phyloP scores from a whole-genome alignment of 1,140 invertebrate species.

The Goniozus legneri region DNA sequence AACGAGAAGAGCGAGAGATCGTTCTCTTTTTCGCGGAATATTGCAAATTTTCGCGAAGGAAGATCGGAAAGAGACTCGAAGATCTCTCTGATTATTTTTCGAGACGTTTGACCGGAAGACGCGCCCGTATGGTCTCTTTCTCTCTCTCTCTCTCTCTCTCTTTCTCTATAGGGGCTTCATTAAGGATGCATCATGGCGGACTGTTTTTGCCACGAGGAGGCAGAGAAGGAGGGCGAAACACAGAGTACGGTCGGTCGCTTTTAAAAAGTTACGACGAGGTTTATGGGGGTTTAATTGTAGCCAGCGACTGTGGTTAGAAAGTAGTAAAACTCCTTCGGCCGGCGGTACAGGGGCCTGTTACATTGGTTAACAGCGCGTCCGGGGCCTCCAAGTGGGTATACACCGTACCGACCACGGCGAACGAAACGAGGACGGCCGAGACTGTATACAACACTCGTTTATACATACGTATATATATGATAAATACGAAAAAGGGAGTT shows the following conservation, averaged over 20 bases:
- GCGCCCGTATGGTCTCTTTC: not conserved
- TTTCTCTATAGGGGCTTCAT: conserved; percentile 32
- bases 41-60: not conserved
- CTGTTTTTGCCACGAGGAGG: conserved; percentile 24
- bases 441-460: too few species aligned
- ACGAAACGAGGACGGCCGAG: too few species aligned
- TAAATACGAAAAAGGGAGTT: too few species aligned
- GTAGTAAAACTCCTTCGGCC: conserved; percentile 43
- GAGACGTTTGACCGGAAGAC: conserved; percentile 27
- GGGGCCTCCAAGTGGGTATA: too few species aligned
- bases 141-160: not conserved
- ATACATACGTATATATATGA: too few species aligned
- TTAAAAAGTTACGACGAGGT: conserved; percentile 46
- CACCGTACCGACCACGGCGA: too few species aligned
- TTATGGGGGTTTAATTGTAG: conserved; percentile 51
- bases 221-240: conserved; percentile 19
- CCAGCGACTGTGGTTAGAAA: conserved; percentile 45
- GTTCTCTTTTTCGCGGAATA: not conserved
- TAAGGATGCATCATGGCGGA: conserved; percentile 35
- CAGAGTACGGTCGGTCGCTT: conserved; percentile 26
- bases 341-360: conserved; percentile 22
- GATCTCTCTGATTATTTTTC: too few species aligned
- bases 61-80: too few species aligned
- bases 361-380: too few species aligned
- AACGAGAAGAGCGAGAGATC: too few species aligned